Base-by-base conservation (phyloP, 2,113 vertebrate species). In the Microtus oregoni region DNA sequence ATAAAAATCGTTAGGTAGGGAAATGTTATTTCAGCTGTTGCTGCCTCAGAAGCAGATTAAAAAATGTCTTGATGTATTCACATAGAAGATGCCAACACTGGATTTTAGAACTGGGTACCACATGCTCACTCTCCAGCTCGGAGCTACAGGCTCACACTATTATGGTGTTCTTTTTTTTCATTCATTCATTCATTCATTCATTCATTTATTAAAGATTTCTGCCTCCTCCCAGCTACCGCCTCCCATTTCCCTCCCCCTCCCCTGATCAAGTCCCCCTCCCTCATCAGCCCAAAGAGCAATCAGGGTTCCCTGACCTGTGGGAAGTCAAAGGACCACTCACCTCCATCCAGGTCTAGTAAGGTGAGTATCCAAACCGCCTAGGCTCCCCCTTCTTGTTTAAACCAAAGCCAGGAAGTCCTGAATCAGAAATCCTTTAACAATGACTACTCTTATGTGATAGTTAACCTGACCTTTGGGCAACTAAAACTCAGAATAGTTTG, bases 391-490 rank as follows among this genome's bases (percentile, higher is more conserved):
- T 44, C 44, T 44, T 44, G 47, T 50, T 86, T 95, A 88, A 83
- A 93, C 93, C 93, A 97, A 97, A 95, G 90, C 89, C 96, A 86
- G 85, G 81, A 93, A 95, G 76, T 83, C 67, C 87, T 83, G 77
- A 90, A 88, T 85, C 92, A 96, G 92, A 97, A 96, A 94, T 94
- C 82, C 96, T 94, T 70, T 94, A 92, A 94, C 88, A 96, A 95
- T 89, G 47, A 88, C 95, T 96, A 89, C 96, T 96, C 93, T 97
- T 97, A 95, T 75, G 90, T 47, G 95, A 95, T 97, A 97, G 94
- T 96, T 96, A 97, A 97, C 96, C 92, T 96, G 95, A 96, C 83
- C 82, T 95, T 97, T 94, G 77, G 88, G 93, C 79, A 92, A 96
- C 73, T 89, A 67, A 97, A 95, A 96, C 41, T 35, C 87, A 95